phyloP scores from a whole-genome alignment of 2,113 vertebrate genomes.

The Microtus pennsylvanicus region DNA sequence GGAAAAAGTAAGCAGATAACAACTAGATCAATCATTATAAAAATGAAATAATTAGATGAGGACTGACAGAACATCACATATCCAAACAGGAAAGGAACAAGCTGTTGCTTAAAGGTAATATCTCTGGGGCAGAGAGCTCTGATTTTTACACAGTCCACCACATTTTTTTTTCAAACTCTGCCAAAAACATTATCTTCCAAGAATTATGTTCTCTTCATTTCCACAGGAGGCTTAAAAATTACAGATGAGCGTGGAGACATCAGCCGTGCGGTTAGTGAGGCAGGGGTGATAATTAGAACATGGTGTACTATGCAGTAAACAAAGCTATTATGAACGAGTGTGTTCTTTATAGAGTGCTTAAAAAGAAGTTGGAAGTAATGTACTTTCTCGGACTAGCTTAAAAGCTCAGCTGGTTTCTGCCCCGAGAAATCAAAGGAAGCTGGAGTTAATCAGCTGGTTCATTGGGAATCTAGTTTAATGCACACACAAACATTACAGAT shows the following conservation, averaged over 20 bases:
- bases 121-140: conserved; percentile 20
- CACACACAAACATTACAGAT: conserved; percentile 70
- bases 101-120: not conserved
- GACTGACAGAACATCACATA: not conserved
- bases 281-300: conserved; percentile 91
- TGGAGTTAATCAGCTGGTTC: conserved; percentile 68
- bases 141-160: conserved; percentile 53
- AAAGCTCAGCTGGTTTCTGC: conserved; percentile 78
- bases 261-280: conserved; percentile 88
- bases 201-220: conserved; percentile 86
- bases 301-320: conserved; percentile 88
- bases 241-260: conserved; percentile 87
- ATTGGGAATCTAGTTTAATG: conserved; percentile 70
- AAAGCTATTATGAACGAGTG: conserved; percentile 88
- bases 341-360: conserved; percentile 88
- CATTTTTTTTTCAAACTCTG: conserved; percentile 75
- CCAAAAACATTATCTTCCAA: conserved; percentile 81
- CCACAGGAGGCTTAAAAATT: conserved; percentile 88
- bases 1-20: not conserved
- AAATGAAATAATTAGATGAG: conserved; percentile 10
- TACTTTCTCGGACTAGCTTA: conserved; percentile 83
- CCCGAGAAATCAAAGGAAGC: conserved; percentile 70
- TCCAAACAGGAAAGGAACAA: not conserved
- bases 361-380: conserved; percentile 85
- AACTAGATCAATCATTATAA: not conserved